Conservation (phyloP, 2,113 vertebrate genomes). For the Lonchura striata region DNA sequence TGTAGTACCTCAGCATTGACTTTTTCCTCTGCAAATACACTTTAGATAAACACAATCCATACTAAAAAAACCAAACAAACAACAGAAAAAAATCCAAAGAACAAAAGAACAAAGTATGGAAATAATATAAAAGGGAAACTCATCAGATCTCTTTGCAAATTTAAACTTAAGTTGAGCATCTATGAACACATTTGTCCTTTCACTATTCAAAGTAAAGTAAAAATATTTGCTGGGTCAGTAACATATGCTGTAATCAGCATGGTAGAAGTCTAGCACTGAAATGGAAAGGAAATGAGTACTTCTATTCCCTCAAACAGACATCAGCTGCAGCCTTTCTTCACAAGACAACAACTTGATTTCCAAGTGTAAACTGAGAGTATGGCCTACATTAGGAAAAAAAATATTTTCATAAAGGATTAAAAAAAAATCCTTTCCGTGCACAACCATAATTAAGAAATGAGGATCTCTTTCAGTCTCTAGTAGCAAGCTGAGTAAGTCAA, state of each 20-base stretch:
- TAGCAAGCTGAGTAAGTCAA: background rate
- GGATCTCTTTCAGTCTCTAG: background rate
- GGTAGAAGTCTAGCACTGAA: background rate
- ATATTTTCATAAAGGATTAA: background rate
- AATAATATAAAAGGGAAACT: background rate
- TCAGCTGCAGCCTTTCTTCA: background rate
- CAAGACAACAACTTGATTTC: background rate
- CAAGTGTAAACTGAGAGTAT: background rate
- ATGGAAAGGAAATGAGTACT: background rate
- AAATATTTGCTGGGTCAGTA: background rate
- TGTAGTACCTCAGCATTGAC: background rate
- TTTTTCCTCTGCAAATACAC: background rate
- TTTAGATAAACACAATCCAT: background rate
- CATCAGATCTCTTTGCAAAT: background rate
- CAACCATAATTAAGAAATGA: background rate
- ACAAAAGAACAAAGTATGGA: background rate
- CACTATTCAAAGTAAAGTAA: background rate
- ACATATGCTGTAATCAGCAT: background rate
- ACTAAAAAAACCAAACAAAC: background rate
- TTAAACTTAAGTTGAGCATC: background rate
- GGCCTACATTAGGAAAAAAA: background rate
- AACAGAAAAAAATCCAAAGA: background rate
- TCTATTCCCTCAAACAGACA: background rate
- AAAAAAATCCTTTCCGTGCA: background rate
- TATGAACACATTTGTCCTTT: background rate